Conservation (phyloP, 2,888 invertebrate species). For the Pogonocherus hispidulus region DNA sequence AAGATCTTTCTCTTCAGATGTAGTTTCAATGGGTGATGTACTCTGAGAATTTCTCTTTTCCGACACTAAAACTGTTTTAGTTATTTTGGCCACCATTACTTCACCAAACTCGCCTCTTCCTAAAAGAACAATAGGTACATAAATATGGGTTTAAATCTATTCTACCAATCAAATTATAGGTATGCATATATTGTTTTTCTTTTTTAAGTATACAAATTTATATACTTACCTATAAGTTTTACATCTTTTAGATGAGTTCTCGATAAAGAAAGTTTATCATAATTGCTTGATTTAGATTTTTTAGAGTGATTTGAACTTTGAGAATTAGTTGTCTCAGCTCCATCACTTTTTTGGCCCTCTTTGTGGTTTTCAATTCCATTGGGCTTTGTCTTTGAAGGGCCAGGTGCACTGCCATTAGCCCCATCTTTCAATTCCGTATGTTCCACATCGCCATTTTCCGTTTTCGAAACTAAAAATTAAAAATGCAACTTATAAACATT, state of each 20-base stretch:
- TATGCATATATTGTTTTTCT: too few relatives aligned
- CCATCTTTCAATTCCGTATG: slow-evolving; percentile 73
- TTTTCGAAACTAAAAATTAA: slow-evolving; percentile 71
- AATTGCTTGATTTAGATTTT: slow-evolving; percentile 75
- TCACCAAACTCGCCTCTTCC: slow-evolving; percentile 92
- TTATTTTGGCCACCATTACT: slow-evolving; percentile 82
- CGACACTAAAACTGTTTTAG: slow-evolving; percentile 55
- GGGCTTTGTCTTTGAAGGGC: slow-evolving; percentile 66
- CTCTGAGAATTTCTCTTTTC: slow-evolving; percentile 57
- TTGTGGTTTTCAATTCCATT: slow-evolving; percentile 75
- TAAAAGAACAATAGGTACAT: slow-evolving; percentile 11
- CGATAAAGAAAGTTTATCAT: slow-evolving; percentile 83
- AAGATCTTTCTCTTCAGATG: slow-evolving; percentile 67
- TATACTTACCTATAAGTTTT: slow-evolving; percentile 71
- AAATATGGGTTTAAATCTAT: not conserved
- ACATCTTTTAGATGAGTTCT: slow-evolving; percentile 81
- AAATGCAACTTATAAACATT: slow-evolving; percentile 65
- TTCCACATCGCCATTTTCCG: slow-evolving; percentile 74
- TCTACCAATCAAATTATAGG: too few relatives aligned
- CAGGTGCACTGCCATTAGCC: slow-evolving; percentile 71
- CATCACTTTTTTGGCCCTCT: slow-evolving; percentile 76
- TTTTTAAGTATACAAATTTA: too few relatives aligned
- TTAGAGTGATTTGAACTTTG: slow-evolving; percentile 73
- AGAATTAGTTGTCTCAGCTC: slow-evolving; percentile 76
- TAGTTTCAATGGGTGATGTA: slow-evolving; percentile 55